Percentiles rank a stretch among this genome's conserved stretches.
These are phyloP conservation scores for Myotis brandtii DNA, from an alignment of 2,113 vertebrate genomes.

Conservation along the genomic window DNA sequence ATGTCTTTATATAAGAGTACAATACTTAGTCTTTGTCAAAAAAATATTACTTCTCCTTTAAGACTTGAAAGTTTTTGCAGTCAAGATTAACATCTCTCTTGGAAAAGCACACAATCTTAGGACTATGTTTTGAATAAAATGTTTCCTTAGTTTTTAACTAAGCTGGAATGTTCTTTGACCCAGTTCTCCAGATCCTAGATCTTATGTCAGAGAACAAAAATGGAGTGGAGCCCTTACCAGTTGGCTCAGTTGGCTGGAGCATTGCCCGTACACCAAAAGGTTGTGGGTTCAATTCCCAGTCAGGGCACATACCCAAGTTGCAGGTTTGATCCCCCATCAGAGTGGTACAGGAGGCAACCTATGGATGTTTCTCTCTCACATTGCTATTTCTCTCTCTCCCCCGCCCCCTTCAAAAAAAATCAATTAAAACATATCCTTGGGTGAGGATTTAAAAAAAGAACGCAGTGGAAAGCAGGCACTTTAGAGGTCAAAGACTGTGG, in stretches of 20 bases:
- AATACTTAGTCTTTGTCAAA: conserved; percentile 37
- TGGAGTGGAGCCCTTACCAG: not conserved
- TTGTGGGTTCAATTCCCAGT: not conserved
- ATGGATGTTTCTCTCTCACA: not conserved
- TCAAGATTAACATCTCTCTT: conserved; percentile 60
- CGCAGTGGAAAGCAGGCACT: not conserved
- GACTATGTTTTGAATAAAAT: conserved; percentile 57
- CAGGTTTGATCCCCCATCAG: not conserved
- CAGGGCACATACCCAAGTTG: not conserved
- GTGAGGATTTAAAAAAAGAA: not conserved
- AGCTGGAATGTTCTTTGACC: not conserved
- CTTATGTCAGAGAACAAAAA: not conserved
- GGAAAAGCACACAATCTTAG: conserved; percentile 50
- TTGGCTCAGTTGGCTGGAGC: too few species aligned
- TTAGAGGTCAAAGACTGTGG: not conserved
- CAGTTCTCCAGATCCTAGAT: not conserved
- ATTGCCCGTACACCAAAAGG: too few species aligned
- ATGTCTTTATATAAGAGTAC: not conserved
- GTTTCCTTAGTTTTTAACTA: conserved; percentile 57
- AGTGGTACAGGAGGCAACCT: not conserved
- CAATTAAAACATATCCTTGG: not conserved
- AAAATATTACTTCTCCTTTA: conserved; percentile 4
- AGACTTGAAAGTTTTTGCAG: conserved; percentile 35
- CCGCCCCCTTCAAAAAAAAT: not conserved
- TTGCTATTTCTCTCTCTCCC: not conserved